A percentile compares a stretch with the other conserved stretches of the same genome.
These are phyloP conservation scores for Ceramica pisi DNA, from an alignment of 2,888 invertebrate genomes.

Conservation along the genomic window DNA sequence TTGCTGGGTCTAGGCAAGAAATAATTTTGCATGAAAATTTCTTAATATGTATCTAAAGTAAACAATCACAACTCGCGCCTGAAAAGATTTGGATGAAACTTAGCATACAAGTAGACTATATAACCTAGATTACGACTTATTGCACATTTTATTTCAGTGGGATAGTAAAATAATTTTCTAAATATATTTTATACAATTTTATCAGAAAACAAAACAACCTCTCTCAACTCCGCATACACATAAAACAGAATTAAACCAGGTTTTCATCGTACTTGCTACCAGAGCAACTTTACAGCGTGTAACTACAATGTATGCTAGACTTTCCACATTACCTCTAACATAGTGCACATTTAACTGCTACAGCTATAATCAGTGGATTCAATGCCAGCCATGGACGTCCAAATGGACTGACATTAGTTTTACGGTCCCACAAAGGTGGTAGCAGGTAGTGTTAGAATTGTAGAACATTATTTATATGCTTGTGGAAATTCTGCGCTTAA, in stretches of 20 bases:
- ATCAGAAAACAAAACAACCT: background rate
- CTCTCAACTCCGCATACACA: background rate
- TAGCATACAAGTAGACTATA: too few relatives aligned
- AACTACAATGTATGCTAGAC: slow-evolving; percentile 37
- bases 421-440: slow-evolving; percentile 54
- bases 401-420: slow-evolving; percentile 62
- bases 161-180: too few relatives aligned
- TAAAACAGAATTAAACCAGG: slow-evolving; percentile 16
- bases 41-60: too few relatives aligned
- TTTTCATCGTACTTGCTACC: slow-evolving; percentile 7
- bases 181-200: background rate
- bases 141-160: too few relatives aligned
- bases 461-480: slow-evolving; percentile 53
- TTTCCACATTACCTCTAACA: slow-evolving; percentile 52
- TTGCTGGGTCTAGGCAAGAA: too few relatives aligned
- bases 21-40: too few relatives aligned
- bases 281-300: background rate
- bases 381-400: slow-evolving; percentile 48
- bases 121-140: too few relatives aligned
- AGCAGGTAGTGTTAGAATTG: slow-evolving; percentile 42
- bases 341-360: slow-evolving; percentile 44
- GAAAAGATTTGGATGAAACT: too few relatives aligned
- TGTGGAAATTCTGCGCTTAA: slow-evolving; percentile 31
- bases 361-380: slow-evolving; percentile 59
- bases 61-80: too few relatives aligned